Percentiles rank a stretch among this genome's conserved stretches.
Evolutionary conservation across 92 coral and sea anemone genomes (phyloP).

Genomic region (Meandrina meandrites): DNA sequence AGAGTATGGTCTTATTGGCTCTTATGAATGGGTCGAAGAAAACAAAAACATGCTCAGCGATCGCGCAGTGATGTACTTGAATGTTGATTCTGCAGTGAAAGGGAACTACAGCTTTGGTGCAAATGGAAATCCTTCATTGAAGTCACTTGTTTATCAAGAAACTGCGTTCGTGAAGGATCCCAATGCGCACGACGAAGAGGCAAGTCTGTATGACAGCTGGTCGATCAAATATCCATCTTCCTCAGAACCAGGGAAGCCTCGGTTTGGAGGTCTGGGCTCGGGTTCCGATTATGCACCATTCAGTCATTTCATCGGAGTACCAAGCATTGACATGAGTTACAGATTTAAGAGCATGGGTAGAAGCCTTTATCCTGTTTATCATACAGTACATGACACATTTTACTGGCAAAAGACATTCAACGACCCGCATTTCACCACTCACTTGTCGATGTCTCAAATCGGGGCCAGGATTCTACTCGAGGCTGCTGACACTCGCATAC

Average conservation of each 20-base stretch:
- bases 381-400: conserved; percentile 86
- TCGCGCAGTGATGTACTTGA: conserved; percentile 76
- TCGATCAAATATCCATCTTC: conserved; percentile 45
- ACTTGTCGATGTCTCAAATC: conserved; percentile 68
- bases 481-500: conserved; percentile 61
- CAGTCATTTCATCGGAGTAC: conserved; percentile 75
- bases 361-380: conserved; percentile 72
- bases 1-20: conserved; percentile 82
- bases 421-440: conserved; percentile 76
- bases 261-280: conserved; percentile 53
- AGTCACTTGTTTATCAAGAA: conserved; percentile 48
- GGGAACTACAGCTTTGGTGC: conserved; percentile 74
- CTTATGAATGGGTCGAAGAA: conserved; percentile 89
- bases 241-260: conserved; percentile 48
- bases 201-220: conserved; percentile 75
- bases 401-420: conserved; percentile 79
- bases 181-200: conserved; percentile 30
- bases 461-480: conserved; percentile 61
- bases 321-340: conserved; percentile 74
- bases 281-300: conserved; percentile 63
- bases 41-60: conserved; percentile 66
- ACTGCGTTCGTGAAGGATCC: conserved; percentile 61
- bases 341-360: conserved; percentile 46
- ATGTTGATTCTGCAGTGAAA: conserved; percentile 67
- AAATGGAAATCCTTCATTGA: conserved; percentile 66